Percentiles rank a stretch among this genome's conserved stretches.
phyloP scores from a whole-genome alignment of 1,140 invertebrate genomes.

The Caenorhabditis remanei region DNA sequence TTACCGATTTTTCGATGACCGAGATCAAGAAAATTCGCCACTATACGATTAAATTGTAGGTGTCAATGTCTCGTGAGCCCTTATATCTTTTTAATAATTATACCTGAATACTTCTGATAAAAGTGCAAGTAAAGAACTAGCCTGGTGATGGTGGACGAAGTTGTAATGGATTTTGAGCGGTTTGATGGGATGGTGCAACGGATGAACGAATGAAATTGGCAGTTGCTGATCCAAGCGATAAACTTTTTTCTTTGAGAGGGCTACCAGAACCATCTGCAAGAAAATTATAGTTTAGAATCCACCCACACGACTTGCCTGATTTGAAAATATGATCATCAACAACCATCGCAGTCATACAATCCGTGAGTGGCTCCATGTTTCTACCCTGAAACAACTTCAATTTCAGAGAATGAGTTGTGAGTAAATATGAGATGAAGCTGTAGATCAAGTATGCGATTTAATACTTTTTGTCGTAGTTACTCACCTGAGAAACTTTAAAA shows the following conservation, averaged over 20 bases:
- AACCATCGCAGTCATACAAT: background rate
- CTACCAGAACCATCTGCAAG: background rate
- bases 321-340: background rate
- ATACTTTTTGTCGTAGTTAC: background rate
- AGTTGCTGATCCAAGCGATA: background rate
- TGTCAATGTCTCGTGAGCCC: background rate
- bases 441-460: background rate
- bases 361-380: background rate
- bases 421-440: background rate
- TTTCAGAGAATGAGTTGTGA: background rate
- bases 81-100: background rate
- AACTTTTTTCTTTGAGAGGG: background rate
- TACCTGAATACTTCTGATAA: too few species aligned
- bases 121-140: too few species aligned
- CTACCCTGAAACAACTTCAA: background rate
- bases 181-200: conserved; percentile 17
- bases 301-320: background rate
- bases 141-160: background rate
- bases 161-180: background rate
- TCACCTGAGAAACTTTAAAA: background rate
- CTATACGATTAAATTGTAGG: background rate
- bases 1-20: background rate
- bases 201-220: background rate
- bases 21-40: background rate
- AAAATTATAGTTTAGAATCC: background rate